phyloP scores from a whole-genome alignment of 2,888 invertebrate genomes.

The Platerodrilus igneus region DNA sequence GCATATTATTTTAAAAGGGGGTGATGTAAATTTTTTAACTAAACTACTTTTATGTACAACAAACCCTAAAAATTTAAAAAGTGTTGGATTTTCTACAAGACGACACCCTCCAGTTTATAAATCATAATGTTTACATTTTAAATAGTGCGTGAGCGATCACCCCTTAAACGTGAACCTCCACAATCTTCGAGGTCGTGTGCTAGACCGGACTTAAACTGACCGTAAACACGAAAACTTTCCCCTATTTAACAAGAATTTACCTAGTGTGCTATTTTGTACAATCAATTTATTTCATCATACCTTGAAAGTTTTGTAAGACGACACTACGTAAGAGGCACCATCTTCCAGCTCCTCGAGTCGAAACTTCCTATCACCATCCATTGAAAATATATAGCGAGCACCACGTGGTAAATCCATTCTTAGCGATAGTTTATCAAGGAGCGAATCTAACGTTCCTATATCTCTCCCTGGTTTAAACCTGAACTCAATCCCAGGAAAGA shows the following conservation, averaged over 20 bases:
- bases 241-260: slow-evolving; percentile 13
- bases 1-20: slow-evolving; percentile 7
- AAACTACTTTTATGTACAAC: too few species aligned
- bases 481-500: slow-evolving; percentile 84
- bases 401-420: slow-evolving; percentile 84
- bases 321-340: slow-evolving; percentile 89
- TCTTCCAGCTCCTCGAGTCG: slow-evolving; percentile 82
- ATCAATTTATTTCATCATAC: slow-evolving; percentile 55
- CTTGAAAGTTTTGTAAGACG: slow-evolving; percentile 88
- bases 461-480: slow-evolving; percentile 85
- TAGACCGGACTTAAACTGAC: slow-evolving; percentile 21
- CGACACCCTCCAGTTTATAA: too few species aligned
- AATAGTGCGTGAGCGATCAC: slow-evolving; percentile 15
- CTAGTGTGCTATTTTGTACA: slow-evolving; percentile 18
- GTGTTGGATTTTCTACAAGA: too few species aligned
- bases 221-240: slow-evolving; percentile 23
- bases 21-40: too few species aligned
- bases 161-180: slow-evolving; percentile 17
- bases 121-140: slow-evolving; percentile 22
- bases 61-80: too few species aligned
- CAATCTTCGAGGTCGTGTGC: slow-evolving; percentile 24
- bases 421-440: slow-evolving; percentile 81
- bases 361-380: slow-evolving; percentile 84
- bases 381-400: slow-evolving; percentile 85
- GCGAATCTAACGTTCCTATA: slow-evolving; percentile 77